phyloP scores from a whole-genome alignment of 92 coral and sea anemone genomes.

The Actinostola sp. region DNA sequence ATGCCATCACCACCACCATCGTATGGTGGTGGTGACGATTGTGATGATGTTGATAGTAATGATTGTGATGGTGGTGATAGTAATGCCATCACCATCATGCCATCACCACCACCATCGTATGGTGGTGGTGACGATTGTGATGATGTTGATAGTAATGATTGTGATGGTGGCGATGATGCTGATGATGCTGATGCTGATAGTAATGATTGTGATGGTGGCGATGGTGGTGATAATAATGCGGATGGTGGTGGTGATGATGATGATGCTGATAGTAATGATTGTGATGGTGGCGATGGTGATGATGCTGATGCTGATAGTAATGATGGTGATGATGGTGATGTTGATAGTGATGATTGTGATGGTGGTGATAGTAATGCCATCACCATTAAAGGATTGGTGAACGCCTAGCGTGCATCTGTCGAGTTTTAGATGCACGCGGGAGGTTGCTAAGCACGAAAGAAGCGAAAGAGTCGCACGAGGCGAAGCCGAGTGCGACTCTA shows the following conservation, averaged over 20 bases:
- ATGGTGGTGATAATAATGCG: neutral
- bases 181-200: slow-evolving; percentile 9
- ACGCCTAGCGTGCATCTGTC: too few relatives aligned
- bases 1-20: too few relatives aligned
- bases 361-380: slow-evolving; percentile 1
- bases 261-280: neutral
- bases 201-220: slow-evolving; percentile 2
- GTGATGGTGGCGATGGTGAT: slow-evolving; percentile 3
- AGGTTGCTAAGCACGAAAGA: too few relatives aligned
- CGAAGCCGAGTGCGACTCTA: too few relatives aligned
- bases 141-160: slow-evolving; percentile 8
- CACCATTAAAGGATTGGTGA: too few relatives aligned
- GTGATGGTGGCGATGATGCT: slow-evolving; percentile 5
- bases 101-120: too few relatives aligned
- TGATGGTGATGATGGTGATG: neutral
- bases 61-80: too few relatives aligned
- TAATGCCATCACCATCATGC: too few relatives aligned
- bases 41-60: too few relatives aligned
- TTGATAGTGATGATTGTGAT: neutral
- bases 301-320: neutral
- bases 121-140: slow-evolving; percentile 4
- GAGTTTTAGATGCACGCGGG: too few relatives aligned
- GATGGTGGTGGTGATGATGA: slow-evolving; percentile 6
- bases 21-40: too few relatives aligned
- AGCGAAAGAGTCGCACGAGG: too few relatives aligned